Evolutionary conservation across 1,140 invertebrate genomes (phyloP).

Genomic region (Procambarus clarkii): DNA sequence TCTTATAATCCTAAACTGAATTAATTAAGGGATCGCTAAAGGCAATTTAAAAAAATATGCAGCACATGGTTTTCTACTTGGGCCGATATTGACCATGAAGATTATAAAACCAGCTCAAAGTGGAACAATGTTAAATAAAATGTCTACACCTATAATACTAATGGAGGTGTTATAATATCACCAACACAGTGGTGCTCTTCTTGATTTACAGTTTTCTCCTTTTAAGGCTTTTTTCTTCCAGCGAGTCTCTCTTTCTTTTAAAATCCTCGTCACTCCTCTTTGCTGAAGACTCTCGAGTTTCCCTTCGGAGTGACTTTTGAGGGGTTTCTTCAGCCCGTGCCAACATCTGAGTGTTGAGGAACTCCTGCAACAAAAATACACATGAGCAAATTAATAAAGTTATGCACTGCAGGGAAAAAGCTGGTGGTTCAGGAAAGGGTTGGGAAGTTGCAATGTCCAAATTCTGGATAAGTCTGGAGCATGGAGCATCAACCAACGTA

Average conservation of each 20-base stretch:
- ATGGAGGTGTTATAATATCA: not conserved
- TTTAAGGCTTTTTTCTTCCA: constrained; percentile 46
- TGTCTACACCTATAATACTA: not conserved
- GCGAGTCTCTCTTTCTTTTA: constrained; percentile 52
- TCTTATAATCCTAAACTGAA: too few species aligned
- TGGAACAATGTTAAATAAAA: not conserved
- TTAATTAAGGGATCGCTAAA: too few species aligned
- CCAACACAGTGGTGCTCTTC: not conserved
- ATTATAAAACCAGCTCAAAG: not conserved
- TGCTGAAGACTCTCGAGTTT: constrained; percentile 72
- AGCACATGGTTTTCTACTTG: not conserved
- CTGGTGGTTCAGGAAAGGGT: too few species aligned
- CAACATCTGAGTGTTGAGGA: constrained; percentile 76
- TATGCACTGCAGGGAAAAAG: not conserved
- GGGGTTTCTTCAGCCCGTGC: constrained; percentile 75
- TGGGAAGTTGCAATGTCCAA: too few species aligned
- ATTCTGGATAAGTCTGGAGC: too few species aligned
- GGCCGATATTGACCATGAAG: not conserved
- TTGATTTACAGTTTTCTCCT: constrained; percentile 34
- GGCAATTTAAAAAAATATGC: too few species aligned
- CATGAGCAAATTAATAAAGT: not conserved
- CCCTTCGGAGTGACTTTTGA: constrained; percentile 74
- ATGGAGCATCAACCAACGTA: too few species aligned
- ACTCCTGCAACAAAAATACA: constrained; percentile 74
- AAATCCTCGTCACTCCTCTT: constrained; percentile 68